Evolutionary conservation across 2,797 vertebrate species (phyloP).

Genomic region (Anabacerthia variegaticeps): DNA sequence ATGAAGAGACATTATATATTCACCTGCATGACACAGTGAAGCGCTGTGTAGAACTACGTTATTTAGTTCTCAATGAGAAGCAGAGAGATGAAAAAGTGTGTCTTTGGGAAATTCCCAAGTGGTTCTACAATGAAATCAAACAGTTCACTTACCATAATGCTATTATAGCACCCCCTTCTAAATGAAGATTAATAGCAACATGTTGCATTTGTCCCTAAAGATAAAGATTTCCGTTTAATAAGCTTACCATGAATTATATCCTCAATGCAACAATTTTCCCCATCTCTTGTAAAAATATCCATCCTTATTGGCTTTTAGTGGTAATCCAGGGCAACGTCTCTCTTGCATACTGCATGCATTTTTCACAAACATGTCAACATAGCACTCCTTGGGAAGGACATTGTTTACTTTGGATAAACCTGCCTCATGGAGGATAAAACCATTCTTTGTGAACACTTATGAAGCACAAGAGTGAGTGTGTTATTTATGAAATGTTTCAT

Average conservation of each 20-base stretch:
- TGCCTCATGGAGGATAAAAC: conserved; percentile 35
- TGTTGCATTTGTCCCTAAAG: not conserved
- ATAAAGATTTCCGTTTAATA: conserved; percentile 17
- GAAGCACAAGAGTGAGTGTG: conserved; percentile 35
- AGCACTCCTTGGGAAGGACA: not conserved
- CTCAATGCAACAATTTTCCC: conserved; percentile 9
- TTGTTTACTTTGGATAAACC: conserved; percentile 60
- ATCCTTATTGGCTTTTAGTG: not conserved
- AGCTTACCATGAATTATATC: conserved; percentile 10
- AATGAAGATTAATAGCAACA: conserved; percentile 39
- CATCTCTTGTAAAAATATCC: not conserved
- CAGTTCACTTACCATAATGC: conserved; percentile 23
- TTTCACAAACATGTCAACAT: conserved; percentile 63
- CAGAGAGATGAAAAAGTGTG: not conserved
- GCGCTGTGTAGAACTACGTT: not conserved
- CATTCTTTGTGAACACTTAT: conserved; percentile 41
- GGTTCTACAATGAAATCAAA: not conserved
- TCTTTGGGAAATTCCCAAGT: conserved; percentile 26
- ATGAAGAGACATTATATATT: not conserved
- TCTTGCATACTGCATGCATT: not conserved
- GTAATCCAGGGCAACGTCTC: conserved; percentile 4
- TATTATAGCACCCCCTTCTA: not conserved
- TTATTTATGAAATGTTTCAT: conserved; percentile 54
- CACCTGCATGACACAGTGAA: not conserved
- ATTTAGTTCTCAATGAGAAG: not conserved